A percentile compares a stretch with the other conserved stretches of the same genome.
Evolutionary conservation across 2,888 invertebrate species (phyloP).

Genomic region (Brachyopa scutellaris): DNA sequence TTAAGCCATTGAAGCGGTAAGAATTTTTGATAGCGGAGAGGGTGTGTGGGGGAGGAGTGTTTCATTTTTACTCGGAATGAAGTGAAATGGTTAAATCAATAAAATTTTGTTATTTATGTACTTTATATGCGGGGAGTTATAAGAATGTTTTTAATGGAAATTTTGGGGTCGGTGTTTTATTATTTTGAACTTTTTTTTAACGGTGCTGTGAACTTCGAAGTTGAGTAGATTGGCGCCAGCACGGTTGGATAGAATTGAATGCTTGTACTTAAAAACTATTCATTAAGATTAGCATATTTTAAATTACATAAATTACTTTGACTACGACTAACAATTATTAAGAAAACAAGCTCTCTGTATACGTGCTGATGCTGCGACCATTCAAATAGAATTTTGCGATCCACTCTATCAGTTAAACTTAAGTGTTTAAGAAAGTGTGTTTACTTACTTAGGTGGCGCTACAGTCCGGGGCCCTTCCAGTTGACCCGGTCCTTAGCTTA

Average conservation of each 20-base stretch:
- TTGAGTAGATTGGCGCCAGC: conserved; percentile 49
- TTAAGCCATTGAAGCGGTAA: conserved; percentile 36
- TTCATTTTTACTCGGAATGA: conserved; percentile 29
- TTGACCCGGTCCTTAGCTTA: too few species aligned
- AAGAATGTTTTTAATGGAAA: conserved; percentile 37
- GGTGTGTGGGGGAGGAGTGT: background rate
- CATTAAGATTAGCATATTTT: conserved; percentile 8
- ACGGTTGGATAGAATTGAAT: conserved; percentile 26
- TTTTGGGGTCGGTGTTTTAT: conserved; percentile 21
- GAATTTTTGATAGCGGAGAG: background rate
- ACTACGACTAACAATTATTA: too few species aligned
- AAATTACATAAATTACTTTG: too few species aligned
- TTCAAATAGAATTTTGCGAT: too few species aligned
- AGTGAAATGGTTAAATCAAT: conserved; percentile 54
- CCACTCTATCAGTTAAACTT: too few species aligned
- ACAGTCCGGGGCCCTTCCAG: too few species aligned
- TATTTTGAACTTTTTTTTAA: conserved; percentile 4
- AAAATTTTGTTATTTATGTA: conserved; percentile 40
- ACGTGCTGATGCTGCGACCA: too few species aligned
- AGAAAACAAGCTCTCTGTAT: too few species aligned
- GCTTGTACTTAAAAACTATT: conserved; percentile 12
- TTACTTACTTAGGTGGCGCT: too few species aligned
- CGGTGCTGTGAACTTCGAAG: background rate
- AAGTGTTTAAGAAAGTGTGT: too few species aligned
- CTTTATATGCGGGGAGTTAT: conserved; percentile 21